Conservation (phyloP, 1,140 invertebrate genomes). For the Ganaspis sp. region DNA sequence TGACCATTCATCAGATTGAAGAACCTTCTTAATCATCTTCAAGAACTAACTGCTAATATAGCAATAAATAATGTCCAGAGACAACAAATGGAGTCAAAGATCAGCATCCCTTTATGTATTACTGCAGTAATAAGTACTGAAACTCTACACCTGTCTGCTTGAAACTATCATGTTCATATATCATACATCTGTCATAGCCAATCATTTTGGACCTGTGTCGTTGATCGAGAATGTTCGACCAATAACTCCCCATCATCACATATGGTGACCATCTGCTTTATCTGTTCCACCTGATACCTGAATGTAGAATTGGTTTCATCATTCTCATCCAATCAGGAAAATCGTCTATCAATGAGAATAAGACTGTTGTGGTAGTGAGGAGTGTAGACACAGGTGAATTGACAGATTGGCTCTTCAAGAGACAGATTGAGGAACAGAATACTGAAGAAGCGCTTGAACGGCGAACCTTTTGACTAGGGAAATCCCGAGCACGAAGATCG, state of each 20-base stretch:
- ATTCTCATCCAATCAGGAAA: neutral
- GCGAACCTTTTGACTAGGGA: slow-evolving; percentile 52
- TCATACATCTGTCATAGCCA: neutral
- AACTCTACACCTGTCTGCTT: neutral
- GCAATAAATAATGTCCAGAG: neutral
- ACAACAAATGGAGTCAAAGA: neutral
- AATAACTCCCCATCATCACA: slow-evolving; percentile 16
- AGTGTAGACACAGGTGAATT: neutral
- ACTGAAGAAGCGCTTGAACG: slow-evolving; percentile 39
- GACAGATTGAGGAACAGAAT: neutral
- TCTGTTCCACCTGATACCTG: neutral
- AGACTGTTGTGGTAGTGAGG: neutral
- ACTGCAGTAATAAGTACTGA: neutral
- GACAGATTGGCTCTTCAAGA: slow-evolving; percentile 19
- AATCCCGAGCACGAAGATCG: slow-evolving; percentile 52
- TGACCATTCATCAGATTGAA: neutral
- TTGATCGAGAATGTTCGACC: neutral
- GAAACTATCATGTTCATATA: neutral
- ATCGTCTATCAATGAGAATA: slow-evolving; percentile 1
- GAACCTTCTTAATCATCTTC: neutral
- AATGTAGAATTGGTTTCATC: neutral
- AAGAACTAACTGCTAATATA: neutral
- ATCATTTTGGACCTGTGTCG: neutral
- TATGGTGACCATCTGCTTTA: slow-evolving; percentile 15
- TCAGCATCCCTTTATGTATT: neutral